Evolutionary conservation across 2,113 vertebrate species (phyloP), one percentile per base, ranked within the genome.

Genomic region (Gobio gobio): DNA sequence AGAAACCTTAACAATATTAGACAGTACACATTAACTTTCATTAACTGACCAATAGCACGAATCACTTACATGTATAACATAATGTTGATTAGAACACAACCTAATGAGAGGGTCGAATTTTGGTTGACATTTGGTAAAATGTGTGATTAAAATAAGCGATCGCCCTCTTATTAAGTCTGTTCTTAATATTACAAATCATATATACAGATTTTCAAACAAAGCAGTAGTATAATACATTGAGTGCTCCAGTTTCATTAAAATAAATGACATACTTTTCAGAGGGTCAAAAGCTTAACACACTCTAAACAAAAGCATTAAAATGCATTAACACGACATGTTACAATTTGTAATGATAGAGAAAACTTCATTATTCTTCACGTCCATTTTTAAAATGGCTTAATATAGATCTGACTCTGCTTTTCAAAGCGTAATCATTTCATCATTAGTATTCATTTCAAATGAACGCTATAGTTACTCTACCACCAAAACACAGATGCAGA

Each of bases 151-250:
- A 59, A 24, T 40, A 40, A n/a, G 3, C 40, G 0, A 33, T 82
- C 29, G n/a, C 12, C 68, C 73, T 83, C 76, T 81, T 58, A 74
- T 84, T 86, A 86, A 54, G 68, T 75, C 59, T 58, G 76, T 58
- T 63, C 73, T 58, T 58, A 33, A 64, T 24, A 66, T 79, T 66
- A 80, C 47, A 80, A 29, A 79, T 51, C 45, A 29, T 47, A 63
- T 10, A 47, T 63, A 79, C 40, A 45, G 20, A 24, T 59, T 22
- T 20, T 13, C 18, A 20, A 79, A 47, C 20, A 79, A 72, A 45
- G 40, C 24, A 24, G 40, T 10, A n/a, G 22, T 40, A 40, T 33
- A 61, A 61, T 61, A 24, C 22, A 78, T 2, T 26, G 10, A 78
- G 22, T 61, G 36, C 77, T 26, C 29, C 26, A 78, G 51, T 58